Conservation (phyloP, 2,888 invertebrate genomes). For the Nineta flava region DNA sequence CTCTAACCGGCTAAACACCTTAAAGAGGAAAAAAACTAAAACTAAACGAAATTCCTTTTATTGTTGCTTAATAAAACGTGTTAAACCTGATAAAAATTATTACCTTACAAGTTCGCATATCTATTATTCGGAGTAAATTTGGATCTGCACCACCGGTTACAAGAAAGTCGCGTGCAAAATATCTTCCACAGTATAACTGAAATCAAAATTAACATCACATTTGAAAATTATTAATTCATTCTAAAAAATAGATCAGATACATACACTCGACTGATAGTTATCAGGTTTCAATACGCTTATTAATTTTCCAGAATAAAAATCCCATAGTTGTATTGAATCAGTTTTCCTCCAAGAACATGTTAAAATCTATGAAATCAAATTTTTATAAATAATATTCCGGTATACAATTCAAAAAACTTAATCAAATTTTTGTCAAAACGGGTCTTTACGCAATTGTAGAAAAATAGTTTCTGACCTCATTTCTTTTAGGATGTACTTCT, state of each 20-base stretch:
- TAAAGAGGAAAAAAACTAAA: too few species aligned
- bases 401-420: too few species aligned
- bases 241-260: background rate
- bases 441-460: too few species aligned
- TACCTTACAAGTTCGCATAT: constrained; percentile 39
- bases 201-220: background rate
- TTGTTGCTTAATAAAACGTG: too few species aligned
- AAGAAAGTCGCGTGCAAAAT: constrained; percentile 36
- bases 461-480: constrained; percentile 29
- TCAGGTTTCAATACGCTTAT: constrained; percentile 42
- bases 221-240: background rate
- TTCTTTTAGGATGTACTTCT: constrained; percentile 44
- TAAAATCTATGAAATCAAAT: constrained; percentile 31
- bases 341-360: constrained; percentile 48
- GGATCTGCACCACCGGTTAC: constrained; percentile 44
- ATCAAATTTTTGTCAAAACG: too few species aligned
- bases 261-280: constrained; percentile 14
- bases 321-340: constrained; percentile 45
- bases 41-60: too few species aligned
- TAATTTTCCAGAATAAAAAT: constrained; percentile 46
- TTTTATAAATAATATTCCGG: too few species aligned
- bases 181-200: constrained; percentile 45
- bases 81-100: constrained; percentile 19
- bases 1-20: too few species aligned
- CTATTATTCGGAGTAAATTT: constrained; percentile 43